phyloP scores from a whole-genome alignment of 2,113 vertebrate species.

The Sturnira hondurensis region DNA sequence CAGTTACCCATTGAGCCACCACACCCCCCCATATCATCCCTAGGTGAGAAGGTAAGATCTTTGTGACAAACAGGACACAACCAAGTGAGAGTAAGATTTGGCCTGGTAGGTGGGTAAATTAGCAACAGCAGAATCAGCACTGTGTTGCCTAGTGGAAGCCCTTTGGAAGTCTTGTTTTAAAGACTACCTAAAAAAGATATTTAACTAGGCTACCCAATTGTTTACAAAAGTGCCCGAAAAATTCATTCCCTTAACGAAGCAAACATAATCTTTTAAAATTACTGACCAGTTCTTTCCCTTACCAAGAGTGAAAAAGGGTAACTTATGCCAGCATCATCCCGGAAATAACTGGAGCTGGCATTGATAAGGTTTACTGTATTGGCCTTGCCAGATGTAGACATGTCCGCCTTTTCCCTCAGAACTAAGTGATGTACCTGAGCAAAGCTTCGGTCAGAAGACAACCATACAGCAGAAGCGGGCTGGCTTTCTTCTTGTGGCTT shows the following conservation, averaged over 20 bases:
- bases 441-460: conserved; percentile 77
- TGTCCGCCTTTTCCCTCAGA: neutral
- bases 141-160: neutral
- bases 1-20: neutral
- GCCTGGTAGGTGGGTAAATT: neutral
- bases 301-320: neutral
- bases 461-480: conserved; percentile 66
- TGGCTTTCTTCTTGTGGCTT: conserved; percentile 71
- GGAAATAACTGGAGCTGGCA: neutral
- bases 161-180: conserved; percentile 21
- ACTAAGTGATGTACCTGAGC: conserved; percentile 71
- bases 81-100: neutral
- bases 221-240: neutral
- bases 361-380: neutral
- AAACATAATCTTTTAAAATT: conserved; percentile 21
- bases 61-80: neutral
- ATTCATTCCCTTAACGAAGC: neutral
- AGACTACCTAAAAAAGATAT: conserved; percentile 9
- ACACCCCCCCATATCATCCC: neutral
- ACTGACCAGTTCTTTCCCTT: conserved; percentile 5
- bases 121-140: neutral
- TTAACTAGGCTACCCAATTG: neutral
- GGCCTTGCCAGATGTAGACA: neutral
- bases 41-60: neutral
- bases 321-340: neutral